Percentiles rank a stretch among this genome's conserved stretches.
These are phyloP conservation scores for Drosophila lini DNA, from an alignment of 1,140 invertebrate genomes.

Conservation along the genomic window DNA sequence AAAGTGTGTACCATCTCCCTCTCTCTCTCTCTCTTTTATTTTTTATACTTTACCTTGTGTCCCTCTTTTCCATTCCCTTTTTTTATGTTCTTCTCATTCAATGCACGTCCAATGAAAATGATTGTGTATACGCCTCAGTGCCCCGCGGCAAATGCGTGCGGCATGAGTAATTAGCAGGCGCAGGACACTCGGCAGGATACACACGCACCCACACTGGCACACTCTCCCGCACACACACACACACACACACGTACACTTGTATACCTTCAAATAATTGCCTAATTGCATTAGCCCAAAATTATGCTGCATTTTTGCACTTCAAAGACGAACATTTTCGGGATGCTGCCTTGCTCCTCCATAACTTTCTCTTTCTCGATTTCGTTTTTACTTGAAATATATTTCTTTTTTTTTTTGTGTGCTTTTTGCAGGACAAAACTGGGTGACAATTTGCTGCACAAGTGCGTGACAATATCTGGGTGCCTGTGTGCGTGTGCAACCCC, in stretches of 20 bases:
- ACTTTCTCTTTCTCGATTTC: constrained; percentile 47
- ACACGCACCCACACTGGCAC: constrained; percentile 17
- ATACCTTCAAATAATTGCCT: constrained; percentile 67
- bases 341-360: constrained; percentile 10
- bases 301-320: constrained; percentile 80
- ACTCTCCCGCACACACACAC: not conserved
- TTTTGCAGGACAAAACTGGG: constrained; percentile 58
- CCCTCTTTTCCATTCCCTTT: not conserved
- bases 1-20: not conserved
- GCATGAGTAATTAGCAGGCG: constrained; percentile 79
- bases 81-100: constrained; percentile 48
- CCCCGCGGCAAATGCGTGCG: constrained; percentile 71
- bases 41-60: constrained; percentile 14
- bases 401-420: constrained; percentile 6
- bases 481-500: constrained; percentile 68
- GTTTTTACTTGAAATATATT: too few species aligned
- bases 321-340: constrained; percentile 51
- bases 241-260: not conserved
- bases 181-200: constrained; percentile 46
- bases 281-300: constrained; percentile 78
- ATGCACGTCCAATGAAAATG: constrained; percentile 77
- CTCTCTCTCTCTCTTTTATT: constrained; percentile 8
- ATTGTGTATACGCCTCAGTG: constrained; percentile 82
- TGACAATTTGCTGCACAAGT: constrained; percentile 80
- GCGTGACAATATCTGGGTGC: constrained; percentile 51